phyloP scores from a whole-genome alignment of 2,888 invertebrate species.

The Epinotia ramella region DNA sequence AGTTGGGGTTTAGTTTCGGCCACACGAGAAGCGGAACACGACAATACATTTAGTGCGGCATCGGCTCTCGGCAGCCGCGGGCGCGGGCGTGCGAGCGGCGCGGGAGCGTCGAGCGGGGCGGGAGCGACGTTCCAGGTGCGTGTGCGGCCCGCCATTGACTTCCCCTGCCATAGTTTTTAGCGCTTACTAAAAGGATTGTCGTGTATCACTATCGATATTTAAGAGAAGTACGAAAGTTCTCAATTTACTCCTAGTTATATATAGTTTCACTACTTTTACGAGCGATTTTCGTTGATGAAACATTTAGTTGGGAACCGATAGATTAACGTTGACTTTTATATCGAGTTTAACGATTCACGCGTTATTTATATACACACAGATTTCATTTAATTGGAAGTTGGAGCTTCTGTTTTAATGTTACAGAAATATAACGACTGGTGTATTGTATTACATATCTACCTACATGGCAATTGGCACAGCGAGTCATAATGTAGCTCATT shows the following conservation, averaged over 20 bases:
- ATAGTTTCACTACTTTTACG: slow-evolving; percentile 28
- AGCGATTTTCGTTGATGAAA: slow-evolving; percentile 26
- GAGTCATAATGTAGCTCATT: too few relatives aligned
- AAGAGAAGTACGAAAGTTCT: slow-evolving; percentile 59
- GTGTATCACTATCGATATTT: slow-evolving; percentile 76
- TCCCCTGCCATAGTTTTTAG: slow-evolving; percentile 74
- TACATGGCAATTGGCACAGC: too few relatives aligned
- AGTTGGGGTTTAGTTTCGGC: slow-evolving; percentile 78
- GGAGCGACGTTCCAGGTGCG: slow-evolving; percentile 52
- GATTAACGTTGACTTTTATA: slow-evolving; percentile 19
- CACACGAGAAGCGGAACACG: slow-evolving; percentile 76
- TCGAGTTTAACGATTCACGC: slow-evolving; percentile 13
- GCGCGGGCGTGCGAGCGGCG: slow-evolving; percentile 53
- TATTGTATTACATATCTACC: neutral
- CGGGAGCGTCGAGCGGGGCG: slow-evolving; percentile 53
- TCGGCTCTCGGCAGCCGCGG: slow-evolving; percentile 34
- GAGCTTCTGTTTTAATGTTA: slow-evolving; percentile 7
- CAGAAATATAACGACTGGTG: neutral
- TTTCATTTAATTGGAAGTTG: neutral
- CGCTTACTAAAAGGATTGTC: slow-evolving; percentile 82
- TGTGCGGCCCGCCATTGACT: slow-evolving; percentile 70
- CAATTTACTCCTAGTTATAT: slow-evolving; percentile 34
- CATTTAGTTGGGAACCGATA: slow-evolving; percentile 8
- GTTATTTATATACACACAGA: slow-evolving; percentile 8
- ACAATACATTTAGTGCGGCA: slow-evolving; percentile 77